Evolutionary conservation across 2,888 invertebrate species (phyloP).

Genomic region (Drosophila austrosaltans): DNA sequence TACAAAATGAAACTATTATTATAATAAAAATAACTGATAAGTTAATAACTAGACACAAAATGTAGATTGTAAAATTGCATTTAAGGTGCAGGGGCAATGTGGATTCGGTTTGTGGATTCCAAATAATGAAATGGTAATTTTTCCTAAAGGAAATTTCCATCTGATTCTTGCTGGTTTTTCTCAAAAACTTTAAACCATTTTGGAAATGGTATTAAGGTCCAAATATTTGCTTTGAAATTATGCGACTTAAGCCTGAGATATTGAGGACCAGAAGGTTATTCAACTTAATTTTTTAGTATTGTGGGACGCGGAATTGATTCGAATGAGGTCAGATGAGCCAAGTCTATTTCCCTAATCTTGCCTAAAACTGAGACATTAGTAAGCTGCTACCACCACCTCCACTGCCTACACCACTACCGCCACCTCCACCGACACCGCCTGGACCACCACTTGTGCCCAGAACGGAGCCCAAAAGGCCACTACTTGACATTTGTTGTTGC

Average conservation of each 20-base stretch:
- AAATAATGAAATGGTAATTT: conserved; percentile 9
- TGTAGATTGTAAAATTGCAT: conserved; percentile 71
- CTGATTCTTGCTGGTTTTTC: not conserved
- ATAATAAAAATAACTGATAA: conserved; percentile 67
- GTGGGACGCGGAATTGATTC: conserved; percentile 26
- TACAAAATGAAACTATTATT: conserved; percentile 73
- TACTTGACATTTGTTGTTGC: conserved; percentile 66
- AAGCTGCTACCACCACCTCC: conserved; percentile 81
- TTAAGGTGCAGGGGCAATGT: conserved; percentile 46
- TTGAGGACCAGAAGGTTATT: not conserved
- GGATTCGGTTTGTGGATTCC: conserved; percentile 2
- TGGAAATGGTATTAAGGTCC: not conserved
- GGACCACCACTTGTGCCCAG: conserved; percentile 57
- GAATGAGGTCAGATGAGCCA: conserved; percentile 69
- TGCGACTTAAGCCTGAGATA: conserved; percentile 1
- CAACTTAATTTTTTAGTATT: conserved; percentile 2
- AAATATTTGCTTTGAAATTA: not conserved
- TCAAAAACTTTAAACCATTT: not conserved
- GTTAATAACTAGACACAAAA: conserved; percentile 71
- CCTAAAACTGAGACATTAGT: conserved; percentile 81
- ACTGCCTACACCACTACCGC: conserved; percentile 53
- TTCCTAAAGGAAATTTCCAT: not conserved
- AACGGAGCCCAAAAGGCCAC: conserved; percentile 64
- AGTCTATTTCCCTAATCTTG: conserved; percentile 73
- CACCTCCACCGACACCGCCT: conserved; percentile 43